These are phyloP conservation scores for Polypedilum pembai DNA, from an alignment of 1,140 invertebrate species.

Conservation along the genomic window DNA sequence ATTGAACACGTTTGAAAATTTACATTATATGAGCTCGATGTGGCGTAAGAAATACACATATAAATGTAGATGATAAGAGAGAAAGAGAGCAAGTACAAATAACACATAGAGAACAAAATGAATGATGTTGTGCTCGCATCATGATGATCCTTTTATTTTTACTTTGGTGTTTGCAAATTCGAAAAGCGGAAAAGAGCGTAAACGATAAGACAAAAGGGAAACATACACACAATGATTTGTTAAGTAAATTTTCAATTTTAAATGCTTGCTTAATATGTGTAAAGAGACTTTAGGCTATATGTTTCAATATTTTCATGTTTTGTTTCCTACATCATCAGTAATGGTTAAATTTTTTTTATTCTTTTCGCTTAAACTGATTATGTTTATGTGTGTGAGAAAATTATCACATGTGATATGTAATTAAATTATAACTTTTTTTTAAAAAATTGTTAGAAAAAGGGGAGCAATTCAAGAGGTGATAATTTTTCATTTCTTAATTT, in stretches of 20 bases:
- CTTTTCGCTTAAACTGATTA: neutral
- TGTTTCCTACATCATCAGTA: too few species aligned
- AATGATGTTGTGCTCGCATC: neutral
- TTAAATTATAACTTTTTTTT: neutral
- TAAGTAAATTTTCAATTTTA: too few species aligned
- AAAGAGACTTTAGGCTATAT: too few species aligned
- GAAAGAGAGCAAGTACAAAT: neutral
- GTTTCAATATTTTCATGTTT: too few species aligned
- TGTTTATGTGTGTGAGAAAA: neutral
- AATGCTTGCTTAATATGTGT: too few species aligned
- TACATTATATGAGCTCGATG: constrained; percentile 5
- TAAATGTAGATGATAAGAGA: neutral
- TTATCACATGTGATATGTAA: neutral
- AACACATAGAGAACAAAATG: neutral
- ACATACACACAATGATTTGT: too few species aligned
- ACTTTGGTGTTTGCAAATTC: neutral
- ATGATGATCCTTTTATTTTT: neutral
- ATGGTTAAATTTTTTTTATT: neutral
- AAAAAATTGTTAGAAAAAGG: too few species aligned
- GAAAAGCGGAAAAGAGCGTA: too few species aligned
- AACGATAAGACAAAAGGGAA: too few species aligned
- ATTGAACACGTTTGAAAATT: constrained; percentile 20
- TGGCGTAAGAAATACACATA: neutral
- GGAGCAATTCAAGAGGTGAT: too few species aligned
- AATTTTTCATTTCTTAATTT: too few species aligned